phyloP scores from a whole-genome alignment of 2,113 vertebrate genomes.

The Sturnira hondurensis region DNA sequence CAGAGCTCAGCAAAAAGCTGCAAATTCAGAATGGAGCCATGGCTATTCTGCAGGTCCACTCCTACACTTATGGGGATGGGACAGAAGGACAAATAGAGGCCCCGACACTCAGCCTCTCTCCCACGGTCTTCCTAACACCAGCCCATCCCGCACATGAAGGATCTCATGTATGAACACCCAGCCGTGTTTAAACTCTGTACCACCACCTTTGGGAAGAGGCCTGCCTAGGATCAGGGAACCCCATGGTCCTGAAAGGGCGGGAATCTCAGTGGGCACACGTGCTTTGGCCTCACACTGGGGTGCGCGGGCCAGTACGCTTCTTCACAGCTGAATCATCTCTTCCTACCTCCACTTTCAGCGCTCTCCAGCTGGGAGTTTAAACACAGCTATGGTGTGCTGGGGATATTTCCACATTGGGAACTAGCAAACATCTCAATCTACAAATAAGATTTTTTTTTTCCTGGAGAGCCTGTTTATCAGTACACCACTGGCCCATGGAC shows the following conservation, averaged over 20 bases:
- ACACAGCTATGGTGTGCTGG: background rate
- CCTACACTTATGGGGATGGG: background rate
- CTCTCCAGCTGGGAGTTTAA: background rate
- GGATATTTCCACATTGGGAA: background rate
- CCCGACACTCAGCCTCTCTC: background rate
- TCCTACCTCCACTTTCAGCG: background rate
- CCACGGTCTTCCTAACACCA: background rate
- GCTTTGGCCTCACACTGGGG: rapidly evolving
- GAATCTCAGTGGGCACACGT: background rate
- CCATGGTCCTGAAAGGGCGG: background rate
- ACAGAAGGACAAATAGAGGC: background rate
- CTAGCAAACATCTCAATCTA: background rate
- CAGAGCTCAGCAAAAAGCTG: background rate
- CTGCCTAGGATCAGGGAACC: background rate
- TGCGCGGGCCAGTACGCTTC: background rate
- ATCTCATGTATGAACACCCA: background rate
- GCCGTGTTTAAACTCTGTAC: background rate
- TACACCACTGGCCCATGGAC: background rate
- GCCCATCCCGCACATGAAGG: too few species aligned
- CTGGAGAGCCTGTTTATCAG: background rate
- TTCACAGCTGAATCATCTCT: background rate
- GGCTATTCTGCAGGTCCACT: too few species aligned
- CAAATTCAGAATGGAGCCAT: background rate
- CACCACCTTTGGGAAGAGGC: background rate
- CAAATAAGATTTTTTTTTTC: background rate